A percentile compares a stretch with the other conserved stretches of the same genome.
Conservation (phyloP, 2,113 vertebrate genomes). For the Psittacula cyanocephala region DNA sequence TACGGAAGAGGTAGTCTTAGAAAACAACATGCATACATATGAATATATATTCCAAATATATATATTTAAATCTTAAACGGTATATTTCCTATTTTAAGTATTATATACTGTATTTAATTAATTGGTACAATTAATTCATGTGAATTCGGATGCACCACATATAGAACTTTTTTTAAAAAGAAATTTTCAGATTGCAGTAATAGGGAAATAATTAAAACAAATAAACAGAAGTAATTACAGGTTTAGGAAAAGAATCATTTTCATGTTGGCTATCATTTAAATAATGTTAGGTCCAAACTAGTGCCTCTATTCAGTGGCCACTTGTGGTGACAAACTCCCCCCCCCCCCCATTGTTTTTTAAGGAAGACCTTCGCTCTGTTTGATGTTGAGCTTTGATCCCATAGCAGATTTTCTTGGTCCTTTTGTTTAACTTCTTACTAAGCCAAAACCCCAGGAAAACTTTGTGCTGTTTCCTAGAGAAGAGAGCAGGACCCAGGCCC, state of each 20-base stretch:
- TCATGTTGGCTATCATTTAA: constrained; percentile 20
- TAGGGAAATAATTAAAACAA: constrained; percentile 21
- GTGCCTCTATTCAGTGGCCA: not conserved
- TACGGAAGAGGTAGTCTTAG: not conserved
- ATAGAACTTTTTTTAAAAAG: not conserved
- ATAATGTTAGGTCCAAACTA: constrained; percentile 34
- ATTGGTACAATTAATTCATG: constrained; percentile 7
- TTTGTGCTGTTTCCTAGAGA: not conserved
- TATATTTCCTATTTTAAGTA: not conserved
- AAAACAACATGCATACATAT: not conserved
- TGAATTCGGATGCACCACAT: constrained; percentile 38
- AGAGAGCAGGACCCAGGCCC: not conserved
- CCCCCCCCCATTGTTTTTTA: not conserved
- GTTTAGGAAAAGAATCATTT: constrained; percentile 44
- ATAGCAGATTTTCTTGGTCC: not conserved
- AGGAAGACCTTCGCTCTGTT: accelerated
- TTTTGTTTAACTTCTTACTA: not conserved
- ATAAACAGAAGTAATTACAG: constrained; percentile 51
- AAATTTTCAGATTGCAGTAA: constrained; percentile 30
- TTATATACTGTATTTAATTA: not conserved
- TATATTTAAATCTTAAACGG: not conserved
- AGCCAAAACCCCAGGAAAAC: not conserved
- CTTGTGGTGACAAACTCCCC: not conserved
- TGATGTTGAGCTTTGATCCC: not conserved
- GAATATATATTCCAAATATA: not conserved